phyloP scores from a whole-genome alignment of 2,113 vertebrate genomes.

The Notarius lentiginosus region DNA sequence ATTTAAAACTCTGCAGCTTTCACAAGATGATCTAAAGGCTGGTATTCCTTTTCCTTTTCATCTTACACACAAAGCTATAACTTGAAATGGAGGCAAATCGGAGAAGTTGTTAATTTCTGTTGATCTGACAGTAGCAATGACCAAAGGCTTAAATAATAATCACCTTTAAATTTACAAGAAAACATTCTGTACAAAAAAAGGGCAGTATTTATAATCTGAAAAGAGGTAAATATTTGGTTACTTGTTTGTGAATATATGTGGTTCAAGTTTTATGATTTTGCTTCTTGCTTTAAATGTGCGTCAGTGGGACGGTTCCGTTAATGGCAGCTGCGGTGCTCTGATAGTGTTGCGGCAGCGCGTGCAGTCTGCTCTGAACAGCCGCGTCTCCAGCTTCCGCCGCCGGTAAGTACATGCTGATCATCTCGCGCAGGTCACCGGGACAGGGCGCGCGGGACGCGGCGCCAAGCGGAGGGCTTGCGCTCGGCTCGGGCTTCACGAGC shows the following conservation, averaged over 20 bases:
- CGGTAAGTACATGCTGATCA: conserved; percentile 99
- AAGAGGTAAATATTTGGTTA: conserved; percentile 74
- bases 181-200: conserved; percentile 75
- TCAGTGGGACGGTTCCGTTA: conserved; percentile 92
- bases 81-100: conserved; percentile 1
- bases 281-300: conserved; percentile 82
- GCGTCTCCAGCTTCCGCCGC: conserved; percentile 84
- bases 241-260: conserved; percentile 59
- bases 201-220: conserved; percentile 57
- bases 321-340: conserved; percentile 84
- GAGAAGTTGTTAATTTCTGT: neutral
- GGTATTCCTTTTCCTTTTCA: neutral
- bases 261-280: conserved; percentile 34
- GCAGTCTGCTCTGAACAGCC: conserved; percentile 87
- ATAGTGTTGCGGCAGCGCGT: conserved; percentile 92
- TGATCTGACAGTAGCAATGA: conserved; percentile 38
- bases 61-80: conserved; percentile 23
- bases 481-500: conserved; percentile 91
- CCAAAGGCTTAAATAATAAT: conserved; percentile 52
- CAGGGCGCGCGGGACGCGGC: conserved; percentile 82
- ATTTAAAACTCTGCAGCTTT: neutral
- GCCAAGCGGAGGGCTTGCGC: conserved; percentile 87
- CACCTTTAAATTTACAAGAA: conserved; percentile 77
- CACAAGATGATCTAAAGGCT: neutral
- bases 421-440: conserved; percentile 93